phyloP scores from a whole-genome alignment of 2,888 invertebrate species.

The Colletes collaris region DNA sequence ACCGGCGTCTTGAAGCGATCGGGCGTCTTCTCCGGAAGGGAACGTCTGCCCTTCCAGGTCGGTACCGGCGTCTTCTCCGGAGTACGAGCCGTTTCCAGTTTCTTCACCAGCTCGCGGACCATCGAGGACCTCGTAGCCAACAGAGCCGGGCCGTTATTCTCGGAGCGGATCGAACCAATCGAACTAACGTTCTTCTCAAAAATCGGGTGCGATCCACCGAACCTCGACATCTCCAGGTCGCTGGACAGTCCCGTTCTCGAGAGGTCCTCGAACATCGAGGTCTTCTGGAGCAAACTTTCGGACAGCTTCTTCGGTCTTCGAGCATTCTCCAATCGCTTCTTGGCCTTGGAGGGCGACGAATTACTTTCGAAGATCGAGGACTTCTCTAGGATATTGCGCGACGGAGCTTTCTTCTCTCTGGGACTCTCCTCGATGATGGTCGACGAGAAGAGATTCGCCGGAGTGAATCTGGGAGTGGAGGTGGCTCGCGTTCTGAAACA shows the following conservation, averaged over 20 bases:
- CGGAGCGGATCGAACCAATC: slow-evolving; percentile 1
- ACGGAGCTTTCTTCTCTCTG: not conserved
- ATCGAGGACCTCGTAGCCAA: not conserved
- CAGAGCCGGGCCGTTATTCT: not conserved
- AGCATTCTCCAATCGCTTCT: too few species aligned
- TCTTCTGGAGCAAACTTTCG: not conserved
- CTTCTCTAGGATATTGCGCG: slow-evolving; percentile 8
- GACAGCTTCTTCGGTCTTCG: not conserved
- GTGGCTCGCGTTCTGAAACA: slow-evolving; percentile 20
- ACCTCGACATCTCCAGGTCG: too few species aligned
- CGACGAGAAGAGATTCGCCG: slow-evolving; percentile 17
- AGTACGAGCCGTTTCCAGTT: slow-evolving; percentile 5
- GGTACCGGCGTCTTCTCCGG: not conserved
- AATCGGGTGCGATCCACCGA: not conserved
- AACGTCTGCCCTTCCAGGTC: not conserved
- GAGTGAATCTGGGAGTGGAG: slow-evolving; percentile 38
- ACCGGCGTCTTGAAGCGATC: not conserved
- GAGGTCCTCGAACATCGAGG: not conserved
- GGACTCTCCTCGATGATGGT: slow-evolving; percentile 22
- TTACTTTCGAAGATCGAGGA: slow-evolving; percentile 21
- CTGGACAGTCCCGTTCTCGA: not conserved
- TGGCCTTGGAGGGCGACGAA: not conserved
- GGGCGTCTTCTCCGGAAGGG: not conserved
- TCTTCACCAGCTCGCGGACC: slow-evolving; percentile 31
- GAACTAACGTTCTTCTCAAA: slow-evolving; percentile 19